Conservation (phyloP, 2,797 vertebrate species). For the Podarcis siculus region DNA sequence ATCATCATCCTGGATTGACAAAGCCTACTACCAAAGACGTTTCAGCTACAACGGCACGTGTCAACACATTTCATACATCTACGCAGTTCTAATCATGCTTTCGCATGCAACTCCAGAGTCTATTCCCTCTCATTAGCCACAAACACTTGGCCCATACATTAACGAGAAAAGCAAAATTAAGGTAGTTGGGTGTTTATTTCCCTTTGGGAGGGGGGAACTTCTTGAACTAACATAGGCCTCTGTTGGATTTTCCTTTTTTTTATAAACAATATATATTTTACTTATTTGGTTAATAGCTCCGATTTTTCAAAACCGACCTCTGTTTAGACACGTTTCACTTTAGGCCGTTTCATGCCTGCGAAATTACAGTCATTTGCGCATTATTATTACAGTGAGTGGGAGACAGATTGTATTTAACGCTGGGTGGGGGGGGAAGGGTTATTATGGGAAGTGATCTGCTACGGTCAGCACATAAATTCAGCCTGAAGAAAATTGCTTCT, state of each 20-base stretch:
- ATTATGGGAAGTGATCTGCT: slow-evolving; percentile 81
- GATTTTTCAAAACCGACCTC: slow-evolving; percentile 81
- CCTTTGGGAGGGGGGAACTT: neutral
- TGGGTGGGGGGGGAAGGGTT: slow-evolving; percentile 78
- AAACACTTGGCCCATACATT: neutral
- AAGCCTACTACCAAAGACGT: neutral
- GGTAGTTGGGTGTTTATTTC: neutral
- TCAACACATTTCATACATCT: neutral
- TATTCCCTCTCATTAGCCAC: neutral
- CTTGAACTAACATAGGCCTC: slow-evolving; percentile 48
- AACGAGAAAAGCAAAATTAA: slow-evolving; percentile 17
- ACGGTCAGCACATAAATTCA: slow-evolving; percentile 83
- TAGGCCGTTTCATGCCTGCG: slow-evolving; percentile 77
- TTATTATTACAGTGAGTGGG: slow-evolving; percentile 81
- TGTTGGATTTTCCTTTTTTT: slow-evolving; percentile 65
- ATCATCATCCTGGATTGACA: no score
- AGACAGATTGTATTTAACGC: slow-evolving; percentile 79
- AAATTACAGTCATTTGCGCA: slow-evolving; percentile 84
- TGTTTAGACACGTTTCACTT: slow-evolving; percentile 82
- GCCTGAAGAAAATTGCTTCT: slow-evolving; percentile 83
- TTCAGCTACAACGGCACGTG: neutral
- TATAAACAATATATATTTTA: slow-evolving; percentile 75
- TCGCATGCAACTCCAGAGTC: neutral
- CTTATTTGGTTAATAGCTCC: slow-evolving; percentile 81
- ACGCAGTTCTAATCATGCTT: neutral